Base-by-base conservation (phyloP, 2,797 vertebrate genomes). In the Buphagus erythrorhynchus region DNA sequence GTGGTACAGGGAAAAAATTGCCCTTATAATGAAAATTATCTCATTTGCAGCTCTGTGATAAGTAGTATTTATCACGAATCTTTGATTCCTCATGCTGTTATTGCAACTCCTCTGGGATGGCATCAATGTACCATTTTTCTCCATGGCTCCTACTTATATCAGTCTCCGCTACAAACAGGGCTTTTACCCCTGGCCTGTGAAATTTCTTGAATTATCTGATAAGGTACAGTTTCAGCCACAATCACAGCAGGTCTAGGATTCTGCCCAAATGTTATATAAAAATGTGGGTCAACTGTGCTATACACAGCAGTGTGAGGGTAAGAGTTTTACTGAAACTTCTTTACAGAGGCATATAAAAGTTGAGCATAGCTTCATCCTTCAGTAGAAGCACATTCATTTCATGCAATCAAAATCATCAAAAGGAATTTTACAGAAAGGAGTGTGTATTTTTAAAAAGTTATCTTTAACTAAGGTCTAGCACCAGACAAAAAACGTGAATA, bases 371-470 rank as follows among this genome's bases (percentile, higher is more conserved):
- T 80, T 62, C 91, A 79, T 67, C 67, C 74, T 46, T 58, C 79
- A 77, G 75, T 45, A 67, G 54, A 91, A 90, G 74, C 26, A 80
- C 20, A 20, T 16, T 67, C 75, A 75, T 11, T 33, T 81, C 83
- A 89, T 58, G 65, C 81, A 90, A 68, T 52, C 76, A 86, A 86
- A 91, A 83, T 38, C 29, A 90, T 33, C 25, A 51, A 49, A 74
- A 80, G 36, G 18, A 13, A 90, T 76, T 94, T 61, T 88, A 86
- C 78, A 92, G 36, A 77, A 89, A 93, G 25, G 17, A 38, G 13
- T 35, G 74, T 18, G 49, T 57, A 84, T 91, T 97, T 96, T 91
- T 73, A 46, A 93, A 85, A 96, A 65, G 78, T 84, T 84, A n/a
- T 58, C 85, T 92, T 58, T 88, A 88, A 54, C 85, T 91, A 90